Percentiles rank a stretch among this genome's conserved stretches.
Conservation (phyloP, 1,140 invertebrate genomes). For the Liolophura sinensis region DNA sequence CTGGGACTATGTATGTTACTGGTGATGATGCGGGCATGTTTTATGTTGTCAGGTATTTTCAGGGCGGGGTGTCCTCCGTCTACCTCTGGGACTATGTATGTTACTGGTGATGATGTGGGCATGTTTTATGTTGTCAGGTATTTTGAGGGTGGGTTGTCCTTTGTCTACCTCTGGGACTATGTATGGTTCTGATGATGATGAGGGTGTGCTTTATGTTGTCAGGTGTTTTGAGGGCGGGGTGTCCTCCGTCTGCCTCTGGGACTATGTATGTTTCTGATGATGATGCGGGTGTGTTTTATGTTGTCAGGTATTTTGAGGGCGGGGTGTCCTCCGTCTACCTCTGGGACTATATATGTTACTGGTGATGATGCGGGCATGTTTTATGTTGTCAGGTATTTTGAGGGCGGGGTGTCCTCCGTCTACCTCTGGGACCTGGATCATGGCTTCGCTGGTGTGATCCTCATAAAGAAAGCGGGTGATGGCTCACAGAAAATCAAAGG, state of each 20-base stretch:
- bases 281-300: constrained; percentile 10
- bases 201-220: no score
- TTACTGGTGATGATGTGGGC: no score
- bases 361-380: background rate
- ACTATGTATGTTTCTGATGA: background rate
- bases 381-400: constrained; percentile 74
- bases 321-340: constrained; percentile 99
- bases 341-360: constrained; percentile 73
- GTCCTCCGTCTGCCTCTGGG: no score
- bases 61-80: no score
- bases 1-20: constrained; percentile 73
- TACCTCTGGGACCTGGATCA: constrained; percentile 99
- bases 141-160: background rate
- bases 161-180: no score
- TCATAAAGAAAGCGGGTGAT: constrained; percentile 99
- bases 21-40: no score
- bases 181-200: no score
- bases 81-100: no score
- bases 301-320: constrained; percentile 86
- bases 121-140: no score
- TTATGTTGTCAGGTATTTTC: no score
- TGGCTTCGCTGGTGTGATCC: constrained; percentile 97
- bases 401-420: constrained; percentile 98
- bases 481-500: constrained; percentile 96
- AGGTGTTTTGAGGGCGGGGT: no score